phyloP scores from a whole-genome alignment of 2,113 vertebrate species.

The Scomber colias region DNA sequence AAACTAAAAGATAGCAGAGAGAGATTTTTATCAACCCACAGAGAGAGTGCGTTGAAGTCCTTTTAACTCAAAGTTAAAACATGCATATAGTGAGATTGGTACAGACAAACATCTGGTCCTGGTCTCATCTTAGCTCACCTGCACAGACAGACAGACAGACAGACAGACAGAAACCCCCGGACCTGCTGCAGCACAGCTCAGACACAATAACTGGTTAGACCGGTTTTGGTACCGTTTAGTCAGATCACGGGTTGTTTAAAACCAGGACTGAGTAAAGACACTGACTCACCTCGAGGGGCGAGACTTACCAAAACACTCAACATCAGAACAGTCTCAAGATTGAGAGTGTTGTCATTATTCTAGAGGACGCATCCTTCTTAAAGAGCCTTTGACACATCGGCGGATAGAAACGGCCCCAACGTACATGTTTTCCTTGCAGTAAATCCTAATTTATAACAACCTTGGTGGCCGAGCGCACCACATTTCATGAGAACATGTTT shows the following conservation, averaged over 20 bases:
- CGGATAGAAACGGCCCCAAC: conserved; percentile 68
- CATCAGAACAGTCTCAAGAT: conserved; percentile 37
- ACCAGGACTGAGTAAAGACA: conserved; percentile 41
- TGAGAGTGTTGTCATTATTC: conserved; percentile 35
- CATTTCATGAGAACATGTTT: conserved; percentile 66
- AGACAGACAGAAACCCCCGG: conserved; percentile 37
- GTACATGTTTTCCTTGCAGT: conserved; percentile 61
- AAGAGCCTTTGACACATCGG: conserved; percentile 56
- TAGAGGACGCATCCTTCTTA: not conserved
- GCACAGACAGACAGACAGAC: conserved; percentile 36
- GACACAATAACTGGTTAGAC: conserved; percentile 38
- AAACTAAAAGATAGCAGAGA: not conserved
- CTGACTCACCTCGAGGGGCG: conserved; percentile 45
- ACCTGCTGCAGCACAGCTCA: conserved; percentile 34
- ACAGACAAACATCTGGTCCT: conserved; percentile 15
- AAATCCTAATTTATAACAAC: conserved; percentile 51
- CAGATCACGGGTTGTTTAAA: conserved; percentile 51
- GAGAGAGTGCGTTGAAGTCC: conserved; percentile 34
- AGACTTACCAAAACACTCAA: conserved; percentile 33
- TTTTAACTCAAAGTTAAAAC: conserved; percentile 44
- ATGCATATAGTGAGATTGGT: conserved; percentile 56
- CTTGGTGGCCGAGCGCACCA: conserved; percentile 14
- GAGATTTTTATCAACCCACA: conserved; percentile 30
- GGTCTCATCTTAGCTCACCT: conserved; percentile 25
- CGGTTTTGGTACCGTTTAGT: conserved; percentile 47